Base-by-base conservation (phyloP, 2,888 invertebrate species). In the Julus scandinavius region DNA sequence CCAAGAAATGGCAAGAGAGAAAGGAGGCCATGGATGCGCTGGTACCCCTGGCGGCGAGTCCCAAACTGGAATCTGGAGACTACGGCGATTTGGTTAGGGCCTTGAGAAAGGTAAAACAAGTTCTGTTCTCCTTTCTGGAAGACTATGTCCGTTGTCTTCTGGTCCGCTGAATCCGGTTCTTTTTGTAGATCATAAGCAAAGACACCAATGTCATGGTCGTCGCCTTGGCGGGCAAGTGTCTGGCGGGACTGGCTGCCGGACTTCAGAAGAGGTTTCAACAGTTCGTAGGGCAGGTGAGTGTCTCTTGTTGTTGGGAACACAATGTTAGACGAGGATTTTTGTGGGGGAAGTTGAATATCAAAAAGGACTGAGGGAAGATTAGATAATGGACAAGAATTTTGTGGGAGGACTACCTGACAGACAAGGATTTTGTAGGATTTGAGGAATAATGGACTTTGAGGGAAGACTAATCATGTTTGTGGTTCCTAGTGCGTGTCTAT, bases 1-100 rank as follows among this genome's bases (percentile, higher is more conserved):
- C 97, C 0, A 98, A 97, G 92, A 99, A 98, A 91, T 99, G 98
- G 99, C 97, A 97, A 91, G 97, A 99, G 89, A 94, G 99, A 49
- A 98, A 98, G 92, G 98, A 99, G 92, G 96, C 96, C 0, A 92
- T 99, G 17, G 99, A 99, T 90, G 93, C 94, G 0, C 92, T 99
- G 15, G 97, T 97, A 90, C 94, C 94, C 90, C 92, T 97, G 13
- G 95, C 96, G 90, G 92, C 93, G 72, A 95, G 94, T 91, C 98
- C 97, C 0, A 98, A 96, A 92, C 92, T 99, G 85, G 98, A 98
- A 91, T 95, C 95, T 90, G 98, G 98, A 0, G 99, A 99, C 91
- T 99, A 98, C 92, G 97, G 96, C 1, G 97, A 98, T 91, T 91
- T 99, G 87, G 96, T 99, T 40, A 94, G 96, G 91, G 95, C 96